phyloP scores from a whole-genome alignment of 2,113 vertebrate genomes.

The Oenanthe oenanthe region DNA sequence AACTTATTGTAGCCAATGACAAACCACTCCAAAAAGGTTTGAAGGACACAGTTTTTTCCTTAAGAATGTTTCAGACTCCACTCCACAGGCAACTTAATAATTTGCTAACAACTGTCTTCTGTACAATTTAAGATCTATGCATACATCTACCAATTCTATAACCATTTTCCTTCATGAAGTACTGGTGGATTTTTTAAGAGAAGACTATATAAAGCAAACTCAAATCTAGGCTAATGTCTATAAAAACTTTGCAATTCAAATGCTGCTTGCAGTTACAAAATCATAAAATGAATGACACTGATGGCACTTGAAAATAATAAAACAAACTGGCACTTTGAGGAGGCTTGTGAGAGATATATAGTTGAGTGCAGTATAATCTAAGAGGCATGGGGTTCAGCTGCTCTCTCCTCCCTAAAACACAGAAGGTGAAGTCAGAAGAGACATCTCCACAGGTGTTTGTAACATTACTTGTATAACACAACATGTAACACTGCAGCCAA shows the following conservation, averaged over 20 bases:
- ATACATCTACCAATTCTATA: not conserved
- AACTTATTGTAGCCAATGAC: not conserved
- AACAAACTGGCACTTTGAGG: not conserved
- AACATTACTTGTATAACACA: not conserved
- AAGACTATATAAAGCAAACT: not conserved
- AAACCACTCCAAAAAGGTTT: not conserved
- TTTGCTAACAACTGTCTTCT: not conserved
- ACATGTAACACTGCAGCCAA: not conserved
- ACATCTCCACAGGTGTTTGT: not conserved
- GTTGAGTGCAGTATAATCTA: not conserved
- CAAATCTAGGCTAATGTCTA: not conserved
- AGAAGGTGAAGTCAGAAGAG: not conserved
- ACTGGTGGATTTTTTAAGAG: not conserved
- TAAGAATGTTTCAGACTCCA: not conserved
- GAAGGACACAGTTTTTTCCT: not conserved
- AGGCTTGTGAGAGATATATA: not conserved
- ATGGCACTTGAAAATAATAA: not conserved
- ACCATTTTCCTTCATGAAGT: not conserved
- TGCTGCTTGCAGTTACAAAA: not conserved
- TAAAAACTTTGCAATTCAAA: not conserved
- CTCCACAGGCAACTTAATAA: not conserved
- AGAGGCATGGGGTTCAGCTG: not conserved
- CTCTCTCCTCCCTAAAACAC: not conserved
- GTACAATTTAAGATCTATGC: not conserved
- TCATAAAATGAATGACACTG: not conserved